phyloP scores from a whole-genome alignment of 2,113 vertebrate species.

The Protobothrops mucrosquamatus region DNA sequence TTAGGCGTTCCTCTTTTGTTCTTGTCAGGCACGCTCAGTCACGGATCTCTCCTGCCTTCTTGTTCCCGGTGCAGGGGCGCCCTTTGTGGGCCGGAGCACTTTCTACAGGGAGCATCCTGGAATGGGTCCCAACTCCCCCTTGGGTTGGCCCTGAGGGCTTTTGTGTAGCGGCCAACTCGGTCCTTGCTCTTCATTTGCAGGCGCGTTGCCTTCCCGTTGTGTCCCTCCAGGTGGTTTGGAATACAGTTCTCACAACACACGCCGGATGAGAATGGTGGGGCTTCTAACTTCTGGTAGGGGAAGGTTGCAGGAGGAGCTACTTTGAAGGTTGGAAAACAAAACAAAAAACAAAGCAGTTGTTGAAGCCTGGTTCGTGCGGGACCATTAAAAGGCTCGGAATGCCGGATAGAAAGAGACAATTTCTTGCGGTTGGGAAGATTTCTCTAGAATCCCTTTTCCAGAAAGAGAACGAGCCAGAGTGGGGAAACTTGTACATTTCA shows the following conservation, averaged over 20 bases:
- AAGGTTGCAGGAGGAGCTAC: background rate
- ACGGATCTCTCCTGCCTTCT: no score
- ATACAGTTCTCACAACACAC: background rate
- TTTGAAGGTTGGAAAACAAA: background rate
- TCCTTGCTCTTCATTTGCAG: background rate
- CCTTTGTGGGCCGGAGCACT: background rate
- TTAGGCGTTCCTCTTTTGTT: background rate
- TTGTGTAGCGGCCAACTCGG: background rate
- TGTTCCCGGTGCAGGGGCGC: background rate
- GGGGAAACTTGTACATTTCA: background rate
- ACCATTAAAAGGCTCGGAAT: constrained; percentile 3
- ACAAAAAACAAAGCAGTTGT: background rate
- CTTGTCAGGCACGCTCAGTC: background rate
- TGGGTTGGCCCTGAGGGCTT: background rate
- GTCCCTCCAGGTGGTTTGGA: background rate
- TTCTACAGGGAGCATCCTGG: background rate
- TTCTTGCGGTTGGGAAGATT: constrained; percentile 30
- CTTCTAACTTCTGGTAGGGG: background rate
- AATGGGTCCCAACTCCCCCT: background rate
- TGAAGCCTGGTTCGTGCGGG: background rate
- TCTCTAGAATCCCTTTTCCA: background rate
- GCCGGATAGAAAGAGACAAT: constrained; percentile 8
- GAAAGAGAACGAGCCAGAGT: background rate
- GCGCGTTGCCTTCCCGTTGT: background rate
- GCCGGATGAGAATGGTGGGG: background rate